phyloP scores from a whole-genome alignment of 1,140 invertebrate species.

The Rhopalosiphum maidis region DNA sequence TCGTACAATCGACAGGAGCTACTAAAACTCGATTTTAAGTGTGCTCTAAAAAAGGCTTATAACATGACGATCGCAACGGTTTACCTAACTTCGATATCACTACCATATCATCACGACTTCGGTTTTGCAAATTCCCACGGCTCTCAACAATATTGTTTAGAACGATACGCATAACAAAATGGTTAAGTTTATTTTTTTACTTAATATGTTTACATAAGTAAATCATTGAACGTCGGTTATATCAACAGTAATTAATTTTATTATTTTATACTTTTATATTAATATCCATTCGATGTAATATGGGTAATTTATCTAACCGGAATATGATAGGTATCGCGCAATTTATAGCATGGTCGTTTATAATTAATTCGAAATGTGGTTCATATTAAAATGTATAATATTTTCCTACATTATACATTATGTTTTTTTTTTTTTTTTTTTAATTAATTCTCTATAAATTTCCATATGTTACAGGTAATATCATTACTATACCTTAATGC shows the following conservation, averaged over 20 bases:
- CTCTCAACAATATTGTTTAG: background rate
- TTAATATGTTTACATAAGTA: background rate
- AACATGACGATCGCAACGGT: background rate
- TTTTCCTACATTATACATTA: background rate
- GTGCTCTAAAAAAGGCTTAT: background rate
- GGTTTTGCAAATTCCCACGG: background rate
- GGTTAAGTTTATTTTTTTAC: background rate
- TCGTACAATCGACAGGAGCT: background rate
- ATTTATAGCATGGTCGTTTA: background rate
- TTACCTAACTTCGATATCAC: background rate
- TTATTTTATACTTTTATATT: background rate
- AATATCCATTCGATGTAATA: background rate
- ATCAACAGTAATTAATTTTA: background rate
- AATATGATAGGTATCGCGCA: background rate
- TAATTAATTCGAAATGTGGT: too few species aligned
- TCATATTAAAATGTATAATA: background rate
- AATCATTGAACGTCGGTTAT: background rate
- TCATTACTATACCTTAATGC: background rate
- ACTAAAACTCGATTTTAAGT: conserved; percentile 1
- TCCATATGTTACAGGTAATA: background rate
- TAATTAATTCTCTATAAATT: background rate
- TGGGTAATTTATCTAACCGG: background rate
- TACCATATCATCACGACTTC: background rate
- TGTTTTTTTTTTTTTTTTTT: background rate
- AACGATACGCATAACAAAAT: background rate